These are phyloP conservation scores for Eclectus roratus DNA, from an alignment of 2,113 vertebrate species.

Conservation along the genomic window DNA sequence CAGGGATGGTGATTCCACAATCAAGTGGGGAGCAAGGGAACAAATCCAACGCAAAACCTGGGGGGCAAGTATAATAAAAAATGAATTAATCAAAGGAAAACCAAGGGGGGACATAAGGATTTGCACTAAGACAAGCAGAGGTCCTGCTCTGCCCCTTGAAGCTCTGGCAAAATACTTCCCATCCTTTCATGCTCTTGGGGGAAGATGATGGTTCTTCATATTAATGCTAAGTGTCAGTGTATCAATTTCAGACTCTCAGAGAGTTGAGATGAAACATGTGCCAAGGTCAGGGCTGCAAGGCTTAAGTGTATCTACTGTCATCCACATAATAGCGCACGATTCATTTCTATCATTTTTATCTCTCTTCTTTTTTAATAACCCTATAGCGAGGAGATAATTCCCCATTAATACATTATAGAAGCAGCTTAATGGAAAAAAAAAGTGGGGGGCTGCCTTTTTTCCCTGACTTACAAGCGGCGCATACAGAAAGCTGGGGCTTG, in stretches of 20 bases:
- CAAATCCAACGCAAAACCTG: background rate
- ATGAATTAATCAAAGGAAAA: background rate
- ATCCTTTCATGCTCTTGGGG: background rate
- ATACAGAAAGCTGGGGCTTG: slow-evolving; percentile 21
- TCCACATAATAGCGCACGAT: slow-evolving; percentile 57
- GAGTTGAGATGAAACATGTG: slow-evolving; percentile 66
- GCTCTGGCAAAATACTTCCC: background rate
- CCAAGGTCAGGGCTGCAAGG: slow-evolving; percentile 67
- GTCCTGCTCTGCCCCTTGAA: background rate
- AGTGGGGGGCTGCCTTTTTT: slow-evolving; percentile 50
- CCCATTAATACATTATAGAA: slow-evolving; percentile 67
- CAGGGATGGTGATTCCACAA: background rate
- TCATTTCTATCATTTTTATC: slow-evolving; percentile 70
- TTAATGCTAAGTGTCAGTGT: slow-evolving; percentile 60
- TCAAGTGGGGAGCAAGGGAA: background rate
- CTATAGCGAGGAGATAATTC: slow-evolving; percentile 61
- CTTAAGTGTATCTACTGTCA: slow-evolving; percentile 72
- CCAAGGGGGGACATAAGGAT: fast-evolving
- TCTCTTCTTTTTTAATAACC: slow-evolving; percentile 67
- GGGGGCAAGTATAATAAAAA: background rate
- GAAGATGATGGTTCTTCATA: slow-evolving; percentile 47
- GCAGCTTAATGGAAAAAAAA: slow-evolving; percentile 56
- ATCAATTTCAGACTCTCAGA: slow-evolving; percentile 52
- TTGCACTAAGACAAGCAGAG: background rate
- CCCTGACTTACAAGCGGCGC: background rate